Evolutionary conservation across 2,888 invertebrate genomes (phyloP), one percentile per base, ranked within the genome.

Genomic region (Malthinus flaveolus): DNA sequence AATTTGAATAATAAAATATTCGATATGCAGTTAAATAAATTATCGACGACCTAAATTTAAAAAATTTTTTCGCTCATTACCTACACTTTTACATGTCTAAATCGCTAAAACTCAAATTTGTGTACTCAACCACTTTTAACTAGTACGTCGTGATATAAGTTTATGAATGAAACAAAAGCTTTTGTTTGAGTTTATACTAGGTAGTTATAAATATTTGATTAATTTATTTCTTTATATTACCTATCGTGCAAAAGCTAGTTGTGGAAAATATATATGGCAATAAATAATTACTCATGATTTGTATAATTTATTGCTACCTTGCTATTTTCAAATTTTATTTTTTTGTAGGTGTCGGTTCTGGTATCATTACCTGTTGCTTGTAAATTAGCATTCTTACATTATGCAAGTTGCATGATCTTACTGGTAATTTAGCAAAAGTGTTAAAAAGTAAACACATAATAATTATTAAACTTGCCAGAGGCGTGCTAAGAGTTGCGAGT

Each of bases 1-100:
- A 59, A 59, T 55, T 59, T 59, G 55, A 55, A 54, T 50, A 59
- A 54, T 37, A 59, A 49, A 59, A 59, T 55, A 49, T 50, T 59
- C 49, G 50, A 32, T 37, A 46, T 59, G 59, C 45, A 42, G 50
- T 47, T 54, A 46, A 34, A 46, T 49, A 54, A 54, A 49, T 54
- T 49, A 59, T 35, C n/a, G 15, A 8, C 39, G 59, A 50, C 59
- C 59, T 34, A 59, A 54, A 46, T 59, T 45, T 48, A 33, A 13
- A 44, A 23, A 15, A 49, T 32, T 52, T 50, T n/a, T 53, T 15
- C 15, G 33, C 49, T 58, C 39, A 35, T 58, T 58, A 53, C 35
- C 49, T 52, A 23, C 23, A 5, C 23, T 5, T 39, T 39, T 39
- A n/a, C 12, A 7, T 39, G 3, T 33, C 33, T 47, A 33, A 47